Base-by-base conservation (phyloP, 2,797 vertebrate species). In the Siniperca undulata region DNA sequence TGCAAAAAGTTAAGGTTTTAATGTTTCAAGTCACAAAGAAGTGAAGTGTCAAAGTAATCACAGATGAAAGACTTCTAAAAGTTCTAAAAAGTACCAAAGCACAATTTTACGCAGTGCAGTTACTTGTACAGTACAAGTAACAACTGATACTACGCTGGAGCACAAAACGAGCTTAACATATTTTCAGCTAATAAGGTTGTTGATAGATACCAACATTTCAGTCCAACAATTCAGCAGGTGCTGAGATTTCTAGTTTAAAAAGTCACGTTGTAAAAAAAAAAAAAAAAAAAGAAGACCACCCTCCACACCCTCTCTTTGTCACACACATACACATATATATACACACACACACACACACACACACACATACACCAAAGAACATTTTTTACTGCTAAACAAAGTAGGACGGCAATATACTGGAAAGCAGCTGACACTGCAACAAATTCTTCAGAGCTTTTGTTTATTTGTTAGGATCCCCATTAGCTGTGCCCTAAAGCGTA, bases 401-500 rank as follows among this genome's bases (percentile, higher is more conserved):
- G 55, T 27, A 66, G 22, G 24, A 59, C 1, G 5, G 53, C 3
- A 2, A 34, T 56, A 16, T 40, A 30, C 50, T 70, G 34, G 36
- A 36, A 55, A 62, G 24, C 53, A 38, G 42, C 52, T 38, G 71
- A 69, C 71, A 38, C 66, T 20, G 61, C 46, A 60, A 17, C 44
- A 46, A 6, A 67, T 24, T 78, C 36, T 36, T 36, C 36, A 36
- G 36, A 7, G 36, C 36, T 36, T 36, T 36, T 36, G 36, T 44
- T 44, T 14, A 13, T 46, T 46, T 16, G 16, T 46, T 46, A 46
- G 13, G 44, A 16, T 16, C 44, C 44, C 13, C 44, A 46, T 46
- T 17, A 14, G 12, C 44, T 44, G 44, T 44, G 44, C 44, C 13
- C 3, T 44, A 44, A 16, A 4, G 44, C 14, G 30, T 61, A 10